phyloP scores from a whole-genome alignment of 2,888 invertebrate genomes.

The Eupithecia subumbrata region DNA sequence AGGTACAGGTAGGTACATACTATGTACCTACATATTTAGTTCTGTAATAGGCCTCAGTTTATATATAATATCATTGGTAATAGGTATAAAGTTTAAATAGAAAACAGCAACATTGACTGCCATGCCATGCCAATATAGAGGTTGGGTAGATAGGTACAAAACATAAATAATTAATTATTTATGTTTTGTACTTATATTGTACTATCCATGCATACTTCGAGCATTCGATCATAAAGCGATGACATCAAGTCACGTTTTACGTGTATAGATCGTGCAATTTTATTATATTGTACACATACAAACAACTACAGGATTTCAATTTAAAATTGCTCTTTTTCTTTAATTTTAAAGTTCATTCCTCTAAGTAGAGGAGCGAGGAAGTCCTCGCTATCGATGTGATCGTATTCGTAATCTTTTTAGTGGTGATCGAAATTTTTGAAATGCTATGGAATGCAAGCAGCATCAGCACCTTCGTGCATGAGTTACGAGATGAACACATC shows the following conservation, averaged over 20 bases:
- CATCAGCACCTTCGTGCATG: conserved; percentile 27
- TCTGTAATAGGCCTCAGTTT: too few relatives aligned
- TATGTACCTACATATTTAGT: too few relatives aligned
- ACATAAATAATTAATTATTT: not conserved
- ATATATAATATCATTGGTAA: too few relatives aligned
- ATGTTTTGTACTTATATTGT: not conserved
- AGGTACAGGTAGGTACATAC: too few relatives aligned
- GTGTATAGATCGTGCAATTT: not conserved
- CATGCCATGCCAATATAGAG: not conserved
- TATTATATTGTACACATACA: not conserved
- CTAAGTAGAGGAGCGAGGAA: too few relatives aligned
- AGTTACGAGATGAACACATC: conserved; percentile 41
- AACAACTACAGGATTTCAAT: not conserved
- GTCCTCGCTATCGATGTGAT: not conserved
- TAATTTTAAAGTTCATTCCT: not conserved
- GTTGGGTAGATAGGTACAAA: not conserved
- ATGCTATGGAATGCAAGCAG: conserved; percentile 15
- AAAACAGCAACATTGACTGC: not conserved
- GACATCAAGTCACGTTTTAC: conserved; percentile 6
- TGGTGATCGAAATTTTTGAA: conserved; percentile 9
- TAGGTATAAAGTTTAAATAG: too few relatives aligned
- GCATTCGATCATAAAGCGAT: conserved; percentile 20
- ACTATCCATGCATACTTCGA: not conserved
- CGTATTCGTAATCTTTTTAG: not conserved
- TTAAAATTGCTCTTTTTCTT: not conserved